Evolutionary conservation across 2,797 vertebrate genomes (phyloP).

Genomic region (Echeneis naucrates): DNA sequence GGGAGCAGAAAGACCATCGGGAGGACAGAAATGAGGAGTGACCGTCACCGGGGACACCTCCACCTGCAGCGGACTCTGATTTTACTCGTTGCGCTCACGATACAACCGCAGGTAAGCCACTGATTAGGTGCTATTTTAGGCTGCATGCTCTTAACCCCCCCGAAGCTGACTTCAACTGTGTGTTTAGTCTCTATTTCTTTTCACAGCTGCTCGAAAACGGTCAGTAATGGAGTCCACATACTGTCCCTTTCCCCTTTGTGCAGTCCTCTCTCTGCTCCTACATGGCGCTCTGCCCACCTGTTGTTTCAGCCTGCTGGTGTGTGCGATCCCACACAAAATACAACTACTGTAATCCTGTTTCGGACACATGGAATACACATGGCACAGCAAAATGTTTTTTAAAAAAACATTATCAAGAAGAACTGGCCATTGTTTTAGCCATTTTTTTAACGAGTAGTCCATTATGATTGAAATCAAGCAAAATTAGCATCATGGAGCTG

Average conservation of each 20-base stretch:
- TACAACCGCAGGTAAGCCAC: constrained; percentile 85
- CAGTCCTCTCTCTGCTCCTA: constrained; percentile 54
- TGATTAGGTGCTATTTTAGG: constrained; percentile 81
- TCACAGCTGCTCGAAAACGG: constrained; percentile 34
- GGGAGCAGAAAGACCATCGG: constrained; percentile 37
- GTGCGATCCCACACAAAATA: constrained; percentile 40
- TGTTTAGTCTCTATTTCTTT: constrained; percentile 17
- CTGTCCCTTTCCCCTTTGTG: constrained; percentile 50
- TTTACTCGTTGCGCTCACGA: constrained; percentile 77
- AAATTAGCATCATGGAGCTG: not conserved
- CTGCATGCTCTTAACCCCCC: constrained; percentile 58
- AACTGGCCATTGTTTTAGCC: not conserved
- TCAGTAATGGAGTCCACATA: constrained; percentile 31
- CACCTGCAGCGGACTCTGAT: constrained; percentile 75
- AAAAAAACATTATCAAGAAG: not conserved
- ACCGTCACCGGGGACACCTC: constrained; percentile 60
- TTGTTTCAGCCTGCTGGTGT: constrained; percentile 72
- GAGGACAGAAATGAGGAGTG: constrained; percentile 44
- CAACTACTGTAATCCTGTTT: constrained; percentile 35
- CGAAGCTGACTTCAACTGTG: constrained; percentile 43
- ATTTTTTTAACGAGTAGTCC: constrained; percentile 18
- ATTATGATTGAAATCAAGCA: constrained; percentile 3
- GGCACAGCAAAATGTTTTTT: not conserved
- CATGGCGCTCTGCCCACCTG: constrained; percentile 80
- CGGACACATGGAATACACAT: constrained; percentile 10